Conservation (phyloP, 2,888 invertebrate species). For the Scaptomyza polygonia region DNA sequence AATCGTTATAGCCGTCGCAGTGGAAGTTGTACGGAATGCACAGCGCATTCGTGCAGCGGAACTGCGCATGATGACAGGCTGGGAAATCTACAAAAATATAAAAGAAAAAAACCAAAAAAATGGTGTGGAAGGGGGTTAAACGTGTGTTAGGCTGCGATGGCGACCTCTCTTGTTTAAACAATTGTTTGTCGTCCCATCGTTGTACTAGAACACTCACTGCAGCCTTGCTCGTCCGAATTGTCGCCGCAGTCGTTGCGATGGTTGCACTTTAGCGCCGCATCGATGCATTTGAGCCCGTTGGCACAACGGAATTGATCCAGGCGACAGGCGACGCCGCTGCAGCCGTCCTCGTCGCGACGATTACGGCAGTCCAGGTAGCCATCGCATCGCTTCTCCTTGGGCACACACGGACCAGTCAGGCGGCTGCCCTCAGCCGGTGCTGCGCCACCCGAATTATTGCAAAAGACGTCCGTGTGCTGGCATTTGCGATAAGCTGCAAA, state of each 20-base stretch:
- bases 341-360: conserved; percentile 92
- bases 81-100: conserved; percentile 90
- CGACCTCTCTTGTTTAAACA: not conserved
- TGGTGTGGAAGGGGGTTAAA: not conserved
- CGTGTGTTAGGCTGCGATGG: conserved; percentile 3
- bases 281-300: conserved; percentile 92
- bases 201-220: conserved; percentile 89
- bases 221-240: conserved; percentile 94
- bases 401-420: conserved; percentile 91
- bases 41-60: conserved; percentile 95
- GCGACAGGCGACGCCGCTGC: conserved; percentile 89
- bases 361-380: conserved; percentile 95
- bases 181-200: not conserved
- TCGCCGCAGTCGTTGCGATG: conserved; percentile 96
- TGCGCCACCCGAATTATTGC: conserved; percentile 88
- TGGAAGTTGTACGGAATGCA: conserved; percentile 95
- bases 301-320: conserved; percentile 95
- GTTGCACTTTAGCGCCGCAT: conserved; percentile 91
- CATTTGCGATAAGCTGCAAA: conserved; percentile 93
- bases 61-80: conserved; percentile 94
- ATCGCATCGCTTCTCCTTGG: conserved; percentile 95
- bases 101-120: no score
- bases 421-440: conserved; percentile 85
- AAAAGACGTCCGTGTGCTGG: conserved; percentile 93
- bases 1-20: conserved; percentile 93